Percentiles rank a stretch among this genome's conserved stretches.
Evolutionary conservation across 2,113 vertebrate species (phyloP).

Genomic region (Campylomormyrus tamandua): DNA sequence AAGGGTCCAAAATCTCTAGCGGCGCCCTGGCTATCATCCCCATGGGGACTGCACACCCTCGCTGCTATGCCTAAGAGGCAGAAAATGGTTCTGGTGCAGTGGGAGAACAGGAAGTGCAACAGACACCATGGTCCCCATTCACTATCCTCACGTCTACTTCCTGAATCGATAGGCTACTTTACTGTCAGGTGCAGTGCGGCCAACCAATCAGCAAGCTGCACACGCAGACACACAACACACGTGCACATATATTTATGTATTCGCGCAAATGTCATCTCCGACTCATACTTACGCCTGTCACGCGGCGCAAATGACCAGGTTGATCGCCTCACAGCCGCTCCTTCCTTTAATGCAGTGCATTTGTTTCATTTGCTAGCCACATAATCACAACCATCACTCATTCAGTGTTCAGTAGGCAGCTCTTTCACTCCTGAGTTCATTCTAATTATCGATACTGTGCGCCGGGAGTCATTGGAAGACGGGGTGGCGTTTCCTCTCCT

Average conservation of each 20-base stretch:
- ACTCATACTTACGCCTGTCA: not conserved
- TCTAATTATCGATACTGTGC: conserved; percentile 14
- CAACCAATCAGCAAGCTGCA: not conserved
- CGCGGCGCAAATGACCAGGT: not conserved
- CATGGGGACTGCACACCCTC: not conserved
- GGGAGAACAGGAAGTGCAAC: not conserved
- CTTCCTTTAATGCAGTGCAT: not conserved
- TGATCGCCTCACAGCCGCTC: not conserved
- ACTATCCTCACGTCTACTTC: not conserved
- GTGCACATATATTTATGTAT: not conserved
- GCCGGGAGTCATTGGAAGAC: not conserved
- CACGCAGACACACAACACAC: not conserved
- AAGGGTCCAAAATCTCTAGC: not conserved
- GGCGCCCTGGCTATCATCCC: not conserved
- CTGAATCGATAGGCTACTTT: not conserved
- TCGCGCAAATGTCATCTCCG: not conserved
- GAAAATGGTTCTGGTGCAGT: not conserved
- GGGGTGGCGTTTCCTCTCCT: conserved; percentile 2
- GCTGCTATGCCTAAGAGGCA: not conserved
- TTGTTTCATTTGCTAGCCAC: conserved; percentile 5
- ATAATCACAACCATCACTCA: conserved; percentile 8
- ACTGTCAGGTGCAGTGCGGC: not conserved
- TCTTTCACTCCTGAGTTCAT: conserved; percentile 6
- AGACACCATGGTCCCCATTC: not conserved
- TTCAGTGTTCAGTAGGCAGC: not conserved